Base-by-base conservation (phyloP, 2,113 vertebrate species). In the Alligator sinensis region DNA sequence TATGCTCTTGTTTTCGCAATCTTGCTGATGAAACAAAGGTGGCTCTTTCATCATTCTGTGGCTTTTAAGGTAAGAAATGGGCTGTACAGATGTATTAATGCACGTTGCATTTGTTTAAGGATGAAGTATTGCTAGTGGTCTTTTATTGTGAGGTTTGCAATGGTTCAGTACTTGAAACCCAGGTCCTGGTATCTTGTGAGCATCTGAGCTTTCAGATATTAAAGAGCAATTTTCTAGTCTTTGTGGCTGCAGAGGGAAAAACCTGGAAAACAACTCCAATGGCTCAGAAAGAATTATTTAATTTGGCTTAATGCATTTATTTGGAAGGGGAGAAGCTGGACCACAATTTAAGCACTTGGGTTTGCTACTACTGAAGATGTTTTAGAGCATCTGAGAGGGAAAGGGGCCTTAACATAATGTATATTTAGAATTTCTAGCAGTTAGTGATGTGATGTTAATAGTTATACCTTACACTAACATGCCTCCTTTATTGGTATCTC, bases 191-290 rank as follows among this genome's bases (percentile, higher is more conserved):
- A 34, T 30, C 79, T 0, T 19, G 30, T 55, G 16, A 80, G 25
- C 1, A 27, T 61, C 74, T 70, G 24, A 72, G 34, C 4, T 74
- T 34, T 34, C n/a, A 70, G 9, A n/a, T 70, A 12, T 38, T 30
- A 19, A 82, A 38, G 0, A 75, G 47, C 3, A 61, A 54, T 17
- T 34, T 70, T 22, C 13, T 28, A n/a, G 28, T 6, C 47, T 68
- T 75, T 60, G n/a, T 34, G 81, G 24, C 8, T 63, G 58, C 12
- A 27, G 8, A 10, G 5, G 3, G 24, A 55, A 59, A 55, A n/a
- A 24, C 1, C 2, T 5, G 3, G 12, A 3, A 2, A 4, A 11
- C 7, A 70, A 34, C 16, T 18, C n/a, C 1, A 16, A 25, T 9
- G 59, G 9, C 34, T 16, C 11, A 14, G 14, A 74, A 38, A 18